Base-by-base conservation (phyloP, 2,888 invertebrate genomes). In the Archips crataeganus region DNA sequence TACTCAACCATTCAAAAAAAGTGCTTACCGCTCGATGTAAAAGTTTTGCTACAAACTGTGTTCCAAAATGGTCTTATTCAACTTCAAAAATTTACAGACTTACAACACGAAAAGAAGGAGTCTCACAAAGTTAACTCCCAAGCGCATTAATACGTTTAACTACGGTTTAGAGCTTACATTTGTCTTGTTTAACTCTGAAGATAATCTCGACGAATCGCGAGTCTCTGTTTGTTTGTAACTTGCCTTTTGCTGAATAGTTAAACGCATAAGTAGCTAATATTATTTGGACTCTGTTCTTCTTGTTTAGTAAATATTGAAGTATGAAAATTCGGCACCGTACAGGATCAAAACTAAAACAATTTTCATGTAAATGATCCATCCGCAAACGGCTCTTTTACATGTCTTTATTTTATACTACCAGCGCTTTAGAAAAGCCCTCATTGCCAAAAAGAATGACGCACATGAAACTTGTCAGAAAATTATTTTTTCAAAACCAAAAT, bases 171-270 rank as follows among this genome's bases (percentile, higher is more conserved):
- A 82, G 78, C 77, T 78, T 75, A 77, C 75, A 81, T 81, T 89
- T 88, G 89, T 90, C 90, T 88, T 89, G 90, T 90, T 90, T 83
- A 89, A 89, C 84, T 84, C 84, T 82, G 81, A 76, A 84, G 88
- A 88, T 90, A 87, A 90, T 89, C 84, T 82, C 85, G 80, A 86
- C 87, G 86, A 90, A 90, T 88, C 86, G 86, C 83, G 78, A 82
- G 49, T 65, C 78, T 65, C 69, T 61, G 80, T 82, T 82, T 79
- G 82, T 82, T 77, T 78, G 79, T 78, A 78, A 75, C 79, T 82
- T 83, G 82, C 81, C 81, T 82, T 80, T 74, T 60, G 72, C 75
- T 73, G 67, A 73, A 75, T 70, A 51, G 71, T 39, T 34, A 71
- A 54, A 68, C 23, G 51, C 70, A 9, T 10, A 36, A 49, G 10